These are phyloP conservation scores for Astyanax mexicanus DNA, from an alignment of 2,797 vertebrate species.

Conservation along the genomic window DNA sequence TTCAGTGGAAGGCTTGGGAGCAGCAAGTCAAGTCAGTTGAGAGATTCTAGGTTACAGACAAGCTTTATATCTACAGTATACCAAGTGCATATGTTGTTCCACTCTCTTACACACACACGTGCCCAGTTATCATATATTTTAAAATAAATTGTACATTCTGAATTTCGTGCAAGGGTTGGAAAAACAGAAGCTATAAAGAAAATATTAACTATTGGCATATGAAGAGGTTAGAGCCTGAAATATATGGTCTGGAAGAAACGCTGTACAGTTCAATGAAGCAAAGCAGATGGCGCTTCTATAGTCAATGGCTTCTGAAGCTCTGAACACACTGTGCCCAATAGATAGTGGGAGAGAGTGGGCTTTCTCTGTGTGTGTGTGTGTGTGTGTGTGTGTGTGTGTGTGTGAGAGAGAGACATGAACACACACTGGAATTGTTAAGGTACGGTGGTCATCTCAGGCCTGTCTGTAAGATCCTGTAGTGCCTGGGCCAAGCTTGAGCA, in stretches of 20 bases:
- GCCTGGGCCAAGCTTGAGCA: conserved; percentile 50
- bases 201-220: neutral
- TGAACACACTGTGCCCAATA: neutral
- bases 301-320: neutral
- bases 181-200: neutral
- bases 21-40: too few species aligned
- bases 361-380: neutral
- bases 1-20: too few species aligned
- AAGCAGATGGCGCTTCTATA: neutral
- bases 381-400: neutral
- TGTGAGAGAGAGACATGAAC: neutral
- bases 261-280: neutral
- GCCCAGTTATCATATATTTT: too few species aligned
- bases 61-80: too few species aligned
- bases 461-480: neutral
- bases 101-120: too few species aligned
- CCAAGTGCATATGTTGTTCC: too few species aligned
- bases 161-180: neutral
- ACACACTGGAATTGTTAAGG: neutral
- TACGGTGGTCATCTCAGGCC: conserved; percentile 1
- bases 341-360: neutral
- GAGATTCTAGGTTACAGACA: too few species aligned
- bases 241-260: neutral
- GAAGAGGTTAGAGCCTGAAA: neutral
- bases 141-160: too few species aligned